Evolutionary conservation across 1,140 invertebrate genomes (phyloP).

Genomic region (Pemphigus obesinymphae): DNA sequence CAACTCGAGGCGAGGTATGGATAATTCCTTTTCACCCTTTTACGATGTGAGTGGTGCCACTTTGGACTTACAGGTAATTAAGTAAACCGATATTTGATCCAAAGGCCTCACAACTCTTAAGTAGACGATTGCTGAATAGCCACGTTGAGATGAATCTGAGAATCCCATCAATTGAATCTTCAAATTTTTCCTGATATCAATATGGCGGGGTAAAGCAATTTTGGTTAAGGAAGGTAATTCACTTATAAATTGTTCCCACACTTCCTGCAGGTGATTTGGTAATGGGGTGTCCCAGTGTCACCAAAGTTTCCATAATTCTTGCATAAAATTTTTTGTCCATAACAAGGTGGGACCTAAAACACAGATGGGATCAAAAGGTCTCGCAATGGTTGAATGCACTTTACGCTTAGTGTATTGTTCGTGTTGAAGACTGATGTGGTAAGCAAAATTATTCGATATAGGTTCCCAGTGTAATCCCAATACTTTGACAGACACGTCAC

Average conservation of each 20-base stretch:
- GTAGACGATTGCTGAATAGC: neutral
- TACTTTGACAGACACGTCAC: conserved; percentile 1
- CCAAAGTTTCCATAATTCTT: neutral
- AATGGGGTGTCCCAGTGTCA: neutral
- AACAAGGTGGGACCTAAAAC: neutral
- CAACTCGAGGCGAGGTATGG: conserved; percentile 51
- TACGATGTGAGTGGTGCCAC: neutral
- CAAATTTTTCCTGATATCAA: neutral
- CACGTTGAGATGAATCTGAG: neutral
- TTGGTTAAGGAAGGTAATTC: neutral
- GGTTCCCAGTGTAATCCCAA: conserved; percentile 39
- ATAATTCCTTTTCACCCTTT: neutral
- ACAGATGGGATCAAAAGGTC: neutral
- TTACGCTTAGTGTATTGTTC: neutral
- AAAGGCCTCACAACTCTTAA: neutral
- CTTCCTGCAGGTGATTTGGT: neutral
- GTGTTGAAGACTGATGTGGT: neutral
- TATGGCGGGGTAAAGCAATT: neutral
- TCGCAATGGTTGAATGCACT: neutral
- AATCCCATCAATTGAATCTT: neutral
- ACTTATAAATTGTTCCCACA: neutral
- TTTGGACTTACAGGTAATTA: conserved; percentile 42
- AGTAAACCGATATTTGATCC: neutral
- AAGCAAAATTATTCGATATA: neutral
- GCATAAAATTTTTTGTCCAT: neutral